These are phyloP conservation scores for Pithys albifrons DNA, from an alignment of 2,113 vertebrate genomes.

Conservation along the genomic window DNA sequence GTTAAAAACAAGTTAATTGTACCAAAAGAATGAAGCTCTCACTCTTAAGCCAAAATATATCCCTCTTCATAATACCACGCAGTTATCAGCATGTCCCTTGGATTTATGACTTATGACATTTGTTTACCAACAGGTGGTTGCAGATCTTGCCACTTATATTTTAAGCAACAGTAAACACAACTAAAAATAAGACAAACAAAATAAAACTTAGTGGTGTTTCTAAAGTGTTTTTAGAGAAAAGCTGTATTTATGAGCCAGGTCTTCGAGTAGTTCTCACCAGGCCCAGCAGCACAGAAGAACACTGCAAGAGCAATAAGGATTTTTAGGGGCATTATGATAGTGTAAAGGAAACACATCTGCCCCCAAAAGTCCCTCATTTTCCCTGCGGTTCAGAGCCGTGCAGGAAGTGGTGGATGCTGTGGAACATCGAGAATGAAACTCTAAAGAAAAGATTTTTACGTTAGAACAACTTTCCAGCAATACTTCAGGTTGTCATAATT, in stretches of 20 bases:
- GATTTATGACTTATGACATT: slow-evolving; percentile 54
- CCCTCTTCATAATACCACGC: neutral
- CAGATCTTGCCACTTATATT: slow-evolving; percentile 39
- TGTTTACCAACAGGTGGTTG: slow-evolving; percentile 40
- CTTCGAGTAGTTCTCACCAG: slow-evolving; percentile 33
- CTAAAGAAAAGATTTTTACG: slow-evolving; percentile 57
- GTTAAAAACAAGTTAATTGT: neutral
- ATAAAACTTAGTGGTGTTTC: neutral
- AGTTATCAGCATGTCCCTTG: slow-evolving; percentile 17
- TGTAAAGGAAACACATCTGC: slow-evolving; percentile 89
- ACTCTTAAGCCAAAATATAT: neutral
- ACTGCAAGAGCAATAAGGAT: slow-evolving; percentile 96
- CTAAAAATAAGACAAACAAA: slow-evolving; percentile 50
- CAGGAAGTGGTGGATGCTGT: slow-evolving; percentile 60
- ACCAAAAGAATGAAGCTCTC: slow-evolving; percentile 32
- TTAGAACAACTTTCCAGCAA: slow-evolving; percentile 64
- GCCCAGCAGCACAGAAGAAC: slow-evolving; percentile 75
- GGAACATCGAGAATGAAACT: slow-evolving; percentile 62
- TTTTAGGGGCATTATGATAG: slow-evolving; percentile 96
- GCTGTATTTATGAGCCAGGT: slow-evolving; percentile 20
- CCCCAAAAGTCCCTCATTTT: slow-evolving; percentile 96
- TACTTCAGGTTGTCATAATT: neutral
- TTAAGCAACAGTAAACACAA: slow-evolving; percentile 60
- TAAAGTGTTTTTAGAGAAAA: neutral
- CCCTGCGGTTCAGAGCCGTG: slow-evolving; percentile 82